These are phyloP conservation scores for Achroia grisella DNA, from an alignment of 1,140 invertebrate genomes.

Conservation along the genomic window DNA sequence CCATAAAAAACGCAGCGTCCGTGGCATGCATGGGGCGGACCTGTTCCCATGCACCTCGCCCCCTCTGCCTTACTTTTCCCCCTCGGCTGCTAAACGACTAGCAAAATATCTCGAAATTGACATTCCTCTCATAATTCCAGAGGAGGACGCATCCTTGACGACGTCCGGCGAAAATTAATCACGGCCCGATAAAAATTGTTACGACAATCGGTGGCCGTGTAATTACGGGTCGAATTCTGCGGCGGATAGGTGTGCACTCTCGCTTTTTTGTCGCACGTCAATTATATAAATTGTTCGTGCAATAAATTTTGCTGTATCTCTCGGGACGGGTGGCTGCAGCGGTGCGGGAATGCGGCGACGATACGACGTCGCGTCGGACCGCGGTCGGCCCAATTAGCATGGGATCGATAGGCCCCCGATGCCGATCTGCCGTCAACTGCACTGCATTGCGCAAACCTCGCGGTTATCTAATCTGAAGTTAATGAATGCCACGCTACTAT, in stretches of 20 bases:
- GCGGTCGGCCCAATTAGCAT: conserved; percentile 56
- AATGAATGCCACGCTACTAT: conserved; percentile 58
- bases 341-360: conserved; percentile 44
- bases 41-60: conserved; percentile 42
- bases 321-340: conserved; percentile 42
- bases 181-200: conserved; percentile 49
- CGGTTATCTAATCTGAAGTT: conserved; percentile 65
- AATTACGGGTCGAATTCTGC: conserved; percentile 58
- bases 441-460: conserved; percentile 42
- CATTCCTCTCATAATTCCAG: conserved; percentile 64
- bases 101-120: conserved; percentile 67
- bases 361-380: conserved; percentile 36
- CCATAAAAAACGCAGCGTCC: conserved; percentile 47
- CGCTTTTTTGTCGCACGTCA: conserved; percentile 68
- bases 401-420: conserved; percentile 64
- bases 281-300: conserved; percentile 72
- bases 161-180: conserved; percentile 49
- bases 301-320: conserved; percentile 70
- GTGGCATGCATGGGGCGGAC: conserved; percentile 45
- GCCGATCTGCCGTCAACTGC: conserved; percentile 57
- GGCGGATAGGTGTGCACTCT: conserved; percentile 58
- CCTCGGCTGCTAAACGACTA: conserved; percentile 46
- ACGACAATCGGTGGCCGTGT: conserved; percentile 45
- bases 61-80: conserved; percentile 42
- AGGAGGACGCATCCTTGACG: conserved; percentile 54